phyloP scores from a whole-genome alignment of 2,113 vertebrate species.

The Hippocampus barbouri region DNA sequence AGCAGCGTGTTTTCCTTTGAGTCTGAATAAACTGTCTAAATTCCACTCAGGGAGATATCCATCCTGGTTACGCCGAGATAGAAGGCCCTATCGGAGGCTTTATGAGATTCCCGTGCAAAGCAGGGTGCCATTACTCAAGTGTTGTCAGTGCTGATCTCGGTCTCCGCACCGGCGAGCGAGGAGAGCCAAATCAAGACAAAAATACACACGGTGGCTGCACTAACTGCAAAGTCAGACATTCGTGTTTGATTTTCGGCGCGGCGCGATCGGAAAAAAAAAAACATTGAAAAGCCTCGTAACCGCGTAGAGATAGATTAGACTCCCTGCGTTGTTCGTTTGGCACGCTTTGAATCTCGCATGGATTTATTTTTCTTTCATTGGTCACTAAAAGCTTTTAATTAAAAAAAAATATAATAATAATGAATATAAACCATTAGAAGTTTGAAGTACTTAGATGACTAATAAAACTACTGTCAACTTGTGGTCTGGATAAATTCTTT shows the following conservation, averaged over 20 bases:
- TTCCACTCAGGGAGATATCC: constrained; percentile 22
- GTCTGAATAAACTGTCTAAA: constrained; percentile 30
- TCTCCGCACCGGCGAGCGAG: constrained; percentile 10
- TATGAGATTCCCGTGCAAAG: constrained; percentile 41
- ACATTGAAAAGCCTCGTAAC: neutral
- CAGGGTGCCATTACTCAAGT: constrained; percentile 34
- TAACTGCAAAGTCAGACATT: constrained; percentile 11
- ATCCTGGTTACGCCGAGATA: constrained; percentile 36
- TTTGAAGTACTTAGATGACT: too few relatives aligned
- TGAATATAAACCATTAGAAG: too few relatives aligned
- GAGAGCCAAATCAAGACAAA: constrained; percentile 16
- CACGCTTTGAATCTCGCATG: too few relatives aligned
- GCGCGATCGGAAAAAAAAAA: neutral
- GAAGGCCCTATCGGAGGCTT: constrained; percentile 25
- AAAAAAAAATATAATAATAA: too few relatives aligned
- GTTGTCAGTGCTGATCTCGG: constrained; percentile 26
- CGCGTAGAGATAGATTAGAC: neutral
- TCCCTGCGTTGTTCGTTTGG: too few relatives aligned
- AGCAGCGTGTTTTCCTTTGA: constrained; percentile 22
- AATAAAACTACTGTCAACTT: too few relatives aligned
- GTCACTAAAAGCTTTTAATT: too few relatives aligned
- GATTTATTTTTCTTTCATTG: too few relatives aligned
- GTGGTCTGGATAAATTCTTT: too few relatives aligned
- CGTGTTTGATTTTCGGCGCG: neutral
- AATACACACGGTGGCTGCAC: constrained; percentile 14